Base-by-base conservation (phyloP, 2,888 invertebrate genomes). In the Drosophila formosana region DNA sequence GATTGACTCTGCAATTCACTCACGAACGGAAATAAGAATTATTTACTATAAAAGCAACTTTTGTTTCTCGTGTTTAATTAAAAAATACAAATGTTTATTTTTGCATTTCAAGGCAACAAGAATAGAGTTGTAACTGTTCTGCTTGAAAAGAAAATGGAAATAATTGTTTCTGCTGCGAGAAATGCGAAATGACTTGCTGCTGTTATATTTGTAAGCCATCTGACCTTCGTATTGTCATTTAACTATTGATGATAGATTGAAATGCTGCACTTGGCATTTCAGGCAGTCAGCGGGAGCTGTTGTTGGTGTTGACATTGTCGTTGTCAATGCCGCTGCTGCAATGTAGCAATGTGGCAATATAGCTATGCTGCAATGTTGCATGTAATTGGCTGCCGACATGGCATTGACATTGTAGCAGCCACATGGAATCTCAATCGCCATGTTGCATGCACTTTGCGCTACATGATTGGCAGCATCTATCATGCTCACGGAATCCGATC, bases 371-470 rank as follows among this genome's bases (percentile, higher is more conserved):
- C 39, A n/a, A 7, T 47, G 61, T 43, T 64, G 50, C 28, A 55
- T 57, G 63, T 66, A 73, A 78, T 76, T 76, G 78, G 66, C 65
- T 51, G 57, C 9, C 51, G 72, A 52, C 47, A 60, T 60, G 68
- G 60, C 73, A 55, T 63, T 68, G 78, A 61, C 62, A 78, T 73
- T 76, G 51, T 39, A 18, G 30, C 32, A 26, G 51, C 32, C 49
- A 34, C 34, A 68, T 49, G 34, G 37, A 52, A 61, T 57, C 49
- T 26, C 53, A 47, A 51, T 11, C 13, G 51, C 1, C 23, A 32
- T 56, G 32, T 37, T 41, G 37, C 32, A 7, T 47, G 46, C 30
- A 34, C 37, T 46, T 55, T 49, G 46, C 26, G 32, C 32, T 56
- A 49, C 47, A 66, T 28, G 61, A 56, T 65, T 72, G 72, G 28